Conservation (phyloP, 1,140 invertebrate species). For the Samia ricini region DNA sequence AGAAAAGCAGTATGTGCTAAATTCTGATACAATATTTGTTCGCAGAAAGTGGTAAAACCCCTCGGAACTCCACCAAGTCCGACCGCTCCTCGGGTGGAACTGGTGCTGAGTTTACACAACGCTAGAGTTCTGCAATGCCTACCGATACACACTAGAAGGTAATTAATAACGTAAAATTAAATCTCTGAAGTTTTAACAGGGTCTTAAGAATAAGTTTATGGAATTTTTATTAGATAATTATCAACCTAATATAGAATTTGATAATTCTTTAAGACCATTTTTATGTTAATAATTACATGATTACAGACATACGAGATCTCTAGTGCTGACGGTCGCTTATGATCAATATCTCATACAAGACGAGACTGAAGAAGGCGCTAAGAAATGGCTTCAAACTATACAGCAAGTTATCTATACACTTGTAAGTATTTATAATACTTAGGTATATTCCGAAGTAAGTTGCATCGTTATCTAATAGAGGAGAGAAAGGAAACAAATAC, state of each 20-base stretch:
- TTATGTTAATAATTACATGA: too few relatives aligned
- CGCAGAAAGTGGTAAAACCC: constrained; percentile 46
- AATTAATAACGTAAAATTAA: too few relatives aligned
- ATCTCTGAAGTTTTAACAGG: too few relatives aligned
- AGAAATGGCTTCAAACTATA: constrained; percentile 47
- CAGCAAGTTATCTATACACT: constrained; percentile 59
- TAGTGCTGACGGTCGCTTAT: constrained; percentile 49
- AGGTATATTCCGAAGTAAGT: too few relatives aligned
- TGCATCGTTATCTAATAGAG: too few relatives aligned
- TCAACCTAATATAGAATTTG: too few relatives aligned
- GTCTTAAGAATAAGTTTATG: too few relatives aligned
- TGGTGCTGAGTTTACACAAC: constrained; percentile 53
- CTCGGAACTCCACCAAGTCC: constrained; percentile 53
- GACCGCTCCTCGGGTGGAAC: constrained; percentile 45
- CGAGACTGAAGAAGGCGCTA: constrained; percentile 53
- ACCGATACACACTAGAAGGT: constrained; percentile 66
- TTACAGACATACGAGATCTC: constrained; percentile 44
- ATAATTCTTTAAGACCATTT: too few relatives aligned
- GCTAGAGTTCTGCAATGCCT: constrained; percentile 53
- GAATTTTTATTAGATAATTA: too few relatives aligned
- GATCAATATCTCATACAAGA: constrained; percentile 67
- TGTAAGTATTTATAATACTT: constrained; percentile 52
- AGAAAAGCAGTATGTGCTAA: too few relatives aligned
- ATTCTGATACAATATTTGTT: not conserved
- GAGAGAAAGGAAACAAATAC: too few relatives aligned